Base-by-base conservation (phyloP, 2,113 vertebrate genomes). In the Ginglymostoma cirratum region DNA sequence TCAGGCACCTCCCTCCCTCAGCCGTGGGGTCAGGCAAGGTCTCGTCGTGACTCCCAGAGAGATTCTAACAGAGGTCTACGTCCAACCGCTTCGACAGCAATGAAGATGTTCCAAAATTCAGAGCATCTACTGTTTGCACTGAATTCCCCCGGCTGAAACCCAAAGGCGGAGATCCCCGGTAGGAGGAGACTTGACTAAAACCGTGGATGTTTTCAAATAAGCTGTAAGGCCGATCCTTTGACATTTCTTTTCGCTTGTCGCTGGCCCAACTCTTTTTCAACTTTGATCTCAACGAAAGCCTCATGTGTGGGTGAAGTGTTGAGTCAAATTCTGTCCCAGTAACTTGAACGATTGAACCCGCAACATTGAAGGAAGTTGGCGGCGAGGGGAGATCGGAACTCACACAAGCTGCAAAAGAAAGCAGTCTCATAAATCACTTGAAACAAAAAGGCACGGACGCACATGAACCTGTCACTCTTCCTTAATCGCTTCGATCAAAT, bases 221-320 rank as follows among this genome's bases (percentile, higher is more conserved):
- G 38, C 3, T 3, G 4, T 0, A 5, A 42, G n/a, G 1, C 2
- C 17, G n/a, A 0, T 5, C 15, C 78, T 17, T n/a, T 34, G 30
- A 34, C 12, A 8, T 15, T 15, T n/a, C 0, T 38, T n/a, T 2
- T 1, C 12, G 2, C 10, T 76, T 8, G 5, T 7, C 70, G 70
- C 70, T 30, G 30, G 27, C 70, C 70, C 70, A 76, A 1, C 12
- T 61, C 55, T 61, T 76, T 76, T 76, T 24, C 6, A 70, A 24
- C 23, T 4, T 34, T 3, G 72, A 80, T 3, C 76, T 80, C 34
- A 38, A 17, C 0, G 14, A 7, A n/a, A n/a, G 38, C 78, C 78
- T 19, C n/a, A 0, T 5, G 38, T 7, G 38, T 83, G 80, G 38
- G 38, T 7, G 80, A 83, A 23, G 34, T 76, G 72, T 76, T 76